Conservation (phyloP, 2,797 vertebrate genomes). For the Eurystomus glaucurus region DNA sequence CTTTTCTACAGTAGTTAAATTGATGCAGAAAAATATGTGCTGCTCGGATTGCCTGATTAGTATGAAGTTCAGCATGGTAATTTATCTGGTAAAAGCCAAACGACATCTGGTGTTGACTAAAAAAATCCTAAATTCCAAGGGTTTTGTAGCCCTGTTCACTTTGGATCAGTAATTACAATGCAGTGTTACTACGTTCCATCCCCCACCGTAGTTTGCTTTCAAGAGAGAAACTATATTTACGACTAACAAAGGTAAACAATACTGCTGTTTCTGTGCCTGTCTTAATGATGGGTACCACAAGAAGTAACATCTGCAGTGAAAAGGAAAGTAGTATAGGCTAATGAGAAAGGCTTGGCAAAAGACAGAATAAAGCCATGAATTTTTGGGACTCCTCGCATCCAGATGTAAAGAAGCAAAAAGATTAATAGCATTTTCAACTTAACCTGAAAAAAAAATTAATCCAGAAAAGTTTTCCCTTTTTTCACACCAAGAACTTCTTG, state of each 20-base stretch:
- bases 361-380: background rate
- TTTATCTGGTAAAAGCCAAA: constrained; percentile 20
- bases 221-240: background rate
- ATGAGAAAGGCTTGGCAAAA: background rate
- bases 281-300: background rate
- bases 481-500: background rate
- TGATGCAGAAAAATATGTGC: background rate
- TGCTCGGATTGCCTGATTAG: background rate
- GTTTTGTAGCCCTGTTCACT: background rate
- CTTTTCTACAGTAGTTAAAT: background rate
- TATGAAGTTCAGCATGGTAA: background rate
- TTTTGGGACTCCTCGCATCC: background rate
- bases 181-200: background rate
- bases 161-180: constrained; percentile 12
- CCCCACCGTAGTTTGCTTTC: background rate
- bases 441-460: background rate
- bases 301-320: background rate
- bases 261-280: background rate
- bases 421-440: background rate
- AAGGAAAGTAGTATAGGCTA: background rate
- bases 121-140: background rate
- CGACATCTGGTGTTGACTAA: background rate
- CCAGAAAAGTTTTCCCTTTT: background rate
- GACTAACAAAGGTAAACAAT: background rate
- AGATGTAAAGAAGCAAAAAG: background rate